Conservation (phyloP, 2,113 vertebrate species). For the Albula glossodonta region DNA sequence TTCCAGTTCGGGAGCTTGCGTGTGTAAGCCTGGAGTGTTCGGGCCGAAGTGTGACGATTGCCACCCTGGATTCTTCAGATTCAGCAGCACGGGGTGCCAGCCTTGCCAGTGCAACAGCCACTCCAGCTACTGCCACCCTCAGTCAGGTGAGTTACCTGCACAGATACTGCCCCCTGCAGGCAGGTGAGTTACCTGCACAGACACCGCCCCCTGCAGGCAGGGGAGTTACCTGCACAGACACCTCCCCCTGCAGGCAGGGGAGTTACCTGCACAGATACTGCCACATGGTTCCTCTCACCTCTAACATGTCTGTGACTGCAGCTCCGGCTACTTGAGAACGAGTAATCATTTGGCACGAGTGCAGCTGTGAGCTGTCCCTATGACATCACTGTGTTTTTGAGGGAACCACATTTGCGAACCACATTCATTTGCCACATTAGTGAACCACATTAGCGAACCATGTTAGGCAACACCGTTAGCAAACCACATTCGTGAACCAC, state of each 20-base stretch:
- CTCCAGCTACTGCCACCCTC: conserved; percentile 48
- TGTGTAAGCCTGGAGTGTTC: conserved; percentile 51
- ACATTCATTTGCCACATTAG: not conserved
- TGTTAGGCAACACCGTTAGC: no score
- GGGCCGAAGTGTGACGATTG: conserved; percentile 55
- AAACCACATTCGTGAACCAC: no score
- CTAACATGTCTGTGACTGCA: not conserved
- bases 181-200: not conserved
- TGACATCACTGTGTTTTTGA: not conserved
- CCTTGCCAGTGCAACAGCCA: conserved; percentile 55
- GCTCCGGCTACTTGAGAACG: not conserved
- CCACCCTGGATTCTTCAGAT: conserved; percentile 47
- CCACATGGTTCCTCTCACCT: not conserved
- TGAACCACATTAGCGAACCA: not conserved
- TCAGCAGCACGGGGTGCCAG: conserved; percentile 50
- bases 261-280: conserved; percentile 20
- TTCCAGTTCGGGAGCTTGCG: conserved; percentile 53
- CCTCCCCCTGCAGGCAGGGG: conserved; percentile 53
- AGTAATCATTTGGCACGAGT: not conserved
- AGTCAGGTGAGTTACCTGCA: conserved; percentile 46
- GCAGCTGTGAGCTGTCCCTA: not conserved
- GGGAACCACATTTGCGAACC: not conserved
- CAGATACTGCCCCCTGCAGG: not conserved
- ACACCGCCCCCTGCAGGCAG: not conserved
- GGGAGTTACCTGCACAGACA: not conserved